Conservation (phyloP, 1,140 invertebrate genomes). For the Solenopsis fugax region DNA sequence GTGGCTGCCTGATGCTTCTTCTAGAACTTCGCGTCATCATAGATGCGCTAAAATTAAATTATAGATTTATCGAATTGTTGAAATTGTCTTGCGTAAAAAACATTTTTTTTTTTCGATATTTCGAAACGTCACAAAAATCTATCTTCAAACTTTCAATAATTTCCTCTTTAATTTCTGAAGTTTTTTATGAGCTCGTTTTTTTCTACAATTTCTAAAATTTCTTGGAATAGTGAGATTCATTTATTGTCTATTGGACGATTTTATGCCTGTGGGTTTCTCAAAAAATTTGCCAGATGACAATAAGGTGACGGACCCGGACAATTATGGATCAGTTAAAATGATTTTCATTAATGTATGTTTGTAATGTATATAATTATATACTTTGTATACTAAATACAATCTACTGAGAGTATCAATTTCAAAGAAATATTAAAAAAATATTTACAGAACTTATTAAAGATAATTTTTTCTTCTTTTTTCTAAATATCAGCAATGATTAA, state of each 20-base stretch:
- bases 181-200: not conserved
- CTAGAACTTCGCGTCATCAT: not conserved
- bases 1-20: not conserved
- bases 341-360: too few species aligned
- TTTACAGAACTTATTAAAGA: too few species aligned
- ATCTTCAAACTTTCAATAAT: not conserved
- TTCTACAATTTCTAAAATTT: not conserved
- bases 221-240: not conserved
- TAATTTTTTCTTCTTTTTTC: too few species aligned
- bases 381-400: too few species aligned
- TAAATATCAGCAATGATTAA: too few species aligned
- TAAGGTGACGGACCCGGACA: not conserved
- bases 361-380: too few species aligned
- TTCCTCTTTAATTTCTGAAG: constrained; percentile 4
- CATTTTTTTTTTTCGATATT: not conserved
- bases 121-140: not conserved
- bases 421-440: too few species aligned
- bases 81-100: not conserved
- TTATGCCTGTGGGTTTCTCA: not conserved
- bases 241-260: constrained; percentile 31
- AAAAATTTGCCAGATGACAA: not conserved
- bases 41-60: not conserved
- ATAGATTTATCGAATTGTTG: not conserved
- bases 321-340: too few species aligned
- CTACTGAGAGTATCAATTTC: too few species aligned